These are phyloP conservation scores for Choreutis nemorana DNA, from an alignment of 2,888 invertebrate species.

Conservation along the genomic window DNA sequence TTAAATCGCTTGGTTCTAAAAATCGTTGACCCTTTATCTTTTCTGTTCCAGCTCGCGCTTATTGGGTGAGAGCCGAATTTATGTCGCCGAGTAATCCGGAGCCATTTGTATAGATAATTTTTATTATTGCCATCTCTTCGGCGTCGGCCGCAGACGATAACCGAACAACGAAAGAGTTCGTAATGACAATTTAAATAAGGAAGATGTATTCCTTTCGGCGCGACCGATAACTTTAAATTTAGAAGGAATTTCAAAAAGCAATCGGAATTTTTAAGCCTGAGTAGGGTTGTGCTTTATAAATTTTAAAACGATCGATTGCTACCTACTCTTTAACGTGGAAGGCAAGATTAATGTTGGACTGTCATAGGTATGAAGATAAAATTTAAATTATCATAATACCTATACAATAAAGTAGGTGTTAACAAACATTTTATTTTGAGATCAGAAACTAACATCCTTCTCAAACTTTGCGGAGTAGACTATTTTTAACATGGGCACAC, in stretches of 20 bases:
- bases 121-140: slow-evolving; percentile 64
- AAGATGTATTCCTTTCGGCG: slow-evolving; percentile 59
- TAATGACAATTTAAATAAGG: slow-evolving; percentile 66
- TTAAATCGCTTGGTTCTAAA: slow-evolving; percentile 24
- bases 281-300: slow-evolving; percentile 25
- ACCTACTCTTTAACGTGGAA: no score
- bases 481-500: slow-evolving; percentile 66
- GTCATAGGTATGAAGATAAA: no score
- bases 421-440: slow-evolving; percentile 10
- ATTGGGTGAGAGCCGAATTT: slow-evolving; percentile 63
- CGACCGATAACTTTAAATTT: slow-evolving; percentile 51
- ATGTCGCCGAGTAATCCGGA: slow-evolving; percentile 61
- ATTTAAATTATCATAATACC: no score
- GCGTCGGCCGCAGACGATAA: slow-evolving; percentile 57
- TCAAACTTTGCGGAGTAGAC: slow-evolving; percentile 44
- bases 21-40: slow-evolving; percentile 63
- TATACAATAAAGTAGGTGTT: no score
- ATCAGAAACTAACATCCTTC: no score
- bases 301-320: slow-evolving; percentile 13
- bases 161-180: slow-evolving; percentile 58
- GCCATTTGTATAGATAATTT: slow-evolving; percentile 68
- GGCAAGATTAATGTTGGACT: no score
- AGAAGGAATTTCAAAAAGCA: slow-evolving; percentile 43
- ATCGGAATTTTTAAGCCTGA: slow-evolving; percentile 29
- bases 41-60: slow-evolving; percentile 44